Evolutionary conservation across 2,888 invertebrate species (phyloP).

Genomic region (Acleris laterana): DNA sequence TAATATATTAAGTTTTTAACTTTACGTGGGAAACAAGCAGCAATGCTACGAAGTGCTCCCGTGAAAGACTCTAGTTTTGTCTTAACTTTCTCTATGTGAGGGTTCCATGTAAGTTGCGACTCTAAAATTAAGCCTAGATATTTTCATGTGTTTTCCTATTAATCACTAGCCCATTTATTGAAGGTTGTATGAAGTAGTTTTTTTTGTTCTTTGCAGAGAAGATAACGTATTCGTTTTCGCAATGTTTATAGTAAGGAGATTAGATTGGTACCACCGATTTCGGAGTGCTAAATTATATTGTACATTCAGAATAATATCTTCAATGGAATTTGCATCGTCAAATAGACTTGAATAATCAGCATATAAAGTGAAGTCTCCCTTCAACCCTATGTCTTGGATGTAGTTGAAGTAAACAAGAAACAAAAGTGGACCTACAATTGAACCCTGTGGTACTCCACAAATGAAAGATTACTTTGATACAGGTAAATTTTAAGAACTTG

Average conservation of each 20-base stretch:
- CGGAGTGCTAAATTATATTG: not conserved
- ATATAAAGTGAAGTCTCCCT: too few relatives aligned
- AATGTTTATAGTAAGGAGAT: constrained; percentile 37
- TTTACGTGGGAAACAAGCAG: too few relatives aligned
- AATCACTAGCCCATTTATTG: too few relatives aligned
- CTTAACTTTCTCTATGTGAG: constrained; percentile 37
- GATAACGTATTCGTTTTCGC: constrained; percentile 17
- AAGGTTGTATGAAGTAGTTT: too few relatives aligned
- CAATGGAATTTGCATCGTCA: too few relatives aligned
- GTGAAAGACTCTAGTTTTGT: constrained; percentile 38
- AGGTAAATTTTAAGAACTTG: constrained; percentile 36
- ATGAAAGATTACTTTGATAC: constrained; percentile 24
- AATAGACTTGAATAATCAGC: too few relatives aligned
- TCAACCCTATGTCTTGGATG: too few relatives aligned
- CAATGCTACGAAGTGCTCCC: constrained; percentile 23
- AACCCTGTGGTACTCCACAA: constrained; percentile 37
- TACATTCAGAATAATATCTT: too few relatives aligned
- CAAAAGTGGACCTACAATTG: too few relatives aligned
- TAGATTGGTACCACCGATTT: constrained; percentile 34
- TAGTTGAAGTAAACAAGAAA: too few relatives aligned
- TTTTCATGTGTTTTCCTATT: constrained; percentile 29
- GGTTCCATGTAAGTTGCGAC: constrained; percentile 37
- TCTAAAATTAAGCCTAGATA: constrained; percentile 41
- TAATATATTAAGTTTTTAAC: too few relatives aligned
- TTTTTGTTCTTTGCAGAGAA: too few relatives aligned